Conservation (phyloP, 1,140 invertebrate species). For the Trypoxylus dichotomus region DNA sequence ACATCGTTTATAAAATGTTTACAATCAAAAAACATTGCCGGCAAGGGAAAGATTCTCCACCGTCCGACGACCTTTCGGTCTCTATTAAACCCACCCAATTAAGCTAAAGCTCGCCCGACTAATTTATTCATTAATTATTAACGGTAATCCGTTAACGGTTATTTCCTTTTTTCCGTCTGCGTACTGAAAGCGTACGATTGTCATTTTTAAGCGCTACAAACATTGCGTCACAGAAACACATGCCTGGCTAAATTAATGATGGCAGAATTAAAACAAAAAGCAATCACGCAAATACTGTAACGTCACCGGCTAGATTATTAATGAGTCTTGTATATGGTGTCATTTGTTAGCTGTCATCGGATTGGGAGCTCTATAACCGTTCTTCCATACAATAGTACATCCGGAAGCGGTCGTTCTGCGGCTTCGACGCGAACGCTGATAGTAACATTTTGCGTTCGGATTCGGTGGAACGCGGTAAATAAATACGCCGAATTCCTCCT, state of each 20-base stretch:
- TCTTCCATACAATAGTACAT: background rate
- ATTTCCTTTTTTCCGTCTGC: background rate
- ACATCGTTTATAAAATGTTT: background rate
- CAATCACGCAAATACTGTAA: slow-evolving; percentile 11
- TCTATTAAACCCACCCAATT: background rate
- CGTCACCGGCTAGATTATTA: slow-evolving; percentile 8
- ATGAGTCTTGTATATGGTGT: slow-evolving; percentile 19
- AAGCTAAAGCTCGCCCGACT: background rate
- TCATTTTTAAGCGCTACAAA: slow-evolving; percentile 7
- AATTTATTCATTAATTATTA: slow-evolving; percentile 23
- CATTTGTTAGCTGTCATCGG: slow-evolving; percentile 10
- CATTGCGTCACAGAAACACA: slow-evolving; percentile 9
- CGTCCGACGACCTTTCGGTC: background rate
- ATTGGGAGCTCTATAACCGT: background rate
- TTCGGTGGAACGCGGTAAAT: background rate
- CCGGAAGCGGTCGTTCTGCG: background rate
- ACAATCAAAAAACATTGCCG: background rate
- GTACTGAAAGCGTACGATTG: background rate
- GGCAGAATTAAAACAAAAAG: slow-evolving; percentile 5
- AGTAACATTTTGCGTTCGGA: background rate
- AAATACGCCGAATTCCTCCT: background rate
- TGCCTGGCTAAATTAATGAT: slow-evolving; percentile 8
- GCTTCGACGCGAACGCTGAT: background rate
- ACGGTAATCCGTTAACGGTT: background rate
- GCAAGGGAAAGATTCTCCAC: background rate